Base-by-base conservation (phyloP, 2,888 invertebrate genomes). In the Andrena camellia region DNA sequence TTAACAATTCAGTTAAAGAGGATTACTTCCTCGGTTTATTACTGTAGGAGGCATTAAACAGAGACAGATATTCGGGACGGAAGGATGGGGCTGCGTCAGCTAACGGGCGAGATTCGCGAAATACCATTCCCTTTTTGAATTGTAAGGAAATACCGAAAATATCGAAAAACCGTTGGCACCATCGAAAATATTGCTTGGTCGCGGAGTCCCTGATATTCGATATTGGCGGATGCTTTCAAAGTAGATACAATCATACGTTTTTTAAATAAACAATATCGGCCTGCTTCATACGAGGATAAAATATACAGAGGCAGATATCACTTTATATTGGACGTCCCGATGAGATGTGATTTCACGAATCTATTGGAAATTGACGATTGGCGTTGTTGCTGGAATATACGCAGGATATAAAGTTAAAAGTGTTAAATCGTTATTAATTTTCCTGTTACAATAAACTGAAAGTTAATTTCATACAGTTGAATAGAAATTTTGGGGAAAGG, bases 1-100 rank as follows among this genome's bases (percentile, higher is more conserved):
- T 72, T 72, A 78, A 83, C 77, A 72, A 83, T 77, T 77, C 77
- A 83, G 77, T 69, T 59, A 81, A 81, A 76, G 82, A 82, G 83
- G 71, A 82, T 83, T 81, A 69, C 59, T 59, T 35, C 33, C 59
- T 13, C 59, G 74, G 73, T 80, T 81, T 81, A 81, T 78, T 81
- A 77, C 74, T 69, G 60, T 50, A 26, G 52, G 50, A 59, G 31
- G 42, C 31, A 81, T 63, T 74, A 69, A 81, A 72, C 80, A 50
- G 62, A 48, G 78, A 31, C 23, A 31, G 76, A 73, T 54, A 73
- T 64, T 54, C 75, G 26, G 13, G 48, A 63, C 52, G 48, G 59
- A n/a, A 20, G 31, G 35, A 52, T 20, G 42, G 52, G 62, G 54
- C 57, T 33, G 5, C 17, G 8, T 20, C 3, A 20, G 31, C n/a